A percentile compares a stretch with the other conserved stretches of the same genome.
phyloP scores from a whole-genome alignment of 1,140 invertebrate species.

The Drosophila parvula region DNA sequence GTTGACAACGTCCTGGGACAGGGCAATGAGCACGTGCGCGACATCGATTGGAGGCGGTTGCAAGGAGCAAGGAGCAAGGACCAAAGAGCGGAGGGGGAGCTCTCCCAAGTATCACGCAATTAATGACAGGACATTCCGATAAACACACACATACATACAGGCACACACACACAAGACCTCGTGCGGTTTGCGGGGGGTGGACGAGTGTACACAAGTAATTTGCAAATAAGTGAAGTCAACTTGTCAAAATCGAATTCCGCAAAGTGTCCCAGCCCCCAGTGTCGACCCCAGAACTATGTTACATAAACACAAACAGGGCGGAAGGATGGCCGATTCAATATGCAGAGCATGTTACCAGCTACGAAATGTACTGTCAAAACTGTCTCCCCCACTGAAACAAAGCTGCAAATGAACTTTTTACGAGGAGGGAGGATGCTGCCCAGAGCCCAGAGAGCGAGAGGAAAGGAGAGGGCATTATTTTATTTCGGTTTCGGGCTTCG shows the following conservation, averaged over 20 bases:
- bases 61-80: background rate
- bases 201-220: slow-evolving; percentile 63
- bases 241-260: slow-evolving; percentile 57
- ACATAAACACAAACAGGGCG: slow-evolving; percentile 16
- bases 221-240: slow-evolving; percentile 69
- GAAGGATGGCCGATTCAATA: slow-evolving; percentile 53
- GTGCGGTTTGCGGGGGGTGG: slow-evolving; percentile 15
- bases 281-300: slow-evolving; percentile 7
- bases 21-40: slow-evolving; percentile 45
- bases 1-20: slow-evolving; percentile 36
- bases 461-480: slow-evolving; percentile 36
- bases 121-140: slow-evolving; percentile 49
- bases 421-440: background rate
- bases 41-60: slow-evolving; percentile 16
- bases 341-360: slow-evolving; percentile 57
- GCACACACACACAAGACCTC: slow-evolving; percentile 2
- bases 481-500: slow-evolving; percentile 36
- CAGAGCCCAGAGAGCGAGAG: background rate
- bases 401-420: slow-evolving; percentile 54
- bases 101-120: slow-evolving; percentile 42
- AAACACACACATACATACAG: slow-evolving; percentile 14
- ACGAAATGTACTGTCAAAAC: slow-evolving; percentile 66
- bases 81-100: background rate
- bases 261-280: slow-evolving; percentile 2
- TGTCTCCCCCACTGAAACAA: slow-evolving; percentile 37